Conservation (phyloP, 2,888 invertebrate species). For the Conchocele bisecta region DNA sequence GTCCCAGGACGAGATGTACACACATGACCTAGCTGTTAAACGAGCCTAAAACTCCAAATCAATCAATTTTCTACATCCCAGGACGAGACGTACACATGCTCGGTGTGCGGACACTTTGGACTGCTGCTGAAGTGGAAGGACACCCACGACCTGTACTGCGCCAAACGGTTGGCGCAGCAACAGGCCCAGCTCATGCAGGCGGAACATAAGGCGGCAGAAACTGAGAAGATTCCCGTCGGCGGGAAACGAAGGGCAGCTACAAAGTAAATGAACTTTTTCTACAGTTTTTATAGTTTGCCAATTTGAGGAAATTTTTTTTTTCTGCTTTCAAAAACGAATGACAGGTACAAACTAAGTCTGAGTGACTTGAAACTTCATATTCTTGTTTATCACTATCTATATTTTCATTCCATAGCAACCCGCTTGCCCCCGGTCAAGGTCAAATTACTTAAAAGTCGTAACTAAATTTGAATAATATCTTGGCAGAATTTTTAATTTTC, state of each 20-base stretch:
- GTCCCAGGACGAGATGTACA: no score
- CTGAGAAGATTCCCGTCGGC: background rate
- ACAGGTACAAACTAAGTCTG: no score
- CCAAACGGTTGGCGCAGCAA: constrained; percentile 8
- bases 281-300: background rate
- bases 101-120: constrained; percentile 31
- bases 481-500: no score
- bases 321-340: background rate
- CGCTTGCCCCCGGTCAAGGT: no score
- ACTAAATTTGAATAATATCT: no score
- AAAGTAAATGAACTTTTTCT: constrained; percentile 18
- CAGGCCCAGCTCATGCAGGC: background rate
- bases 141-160: constrained; percentile 34
- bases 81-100: constrained; percentile 52
- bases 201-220: background rate
- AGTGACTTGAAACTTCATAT: no score
- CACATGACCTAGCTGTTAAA: no score
- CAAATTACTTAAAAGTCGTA: no score
- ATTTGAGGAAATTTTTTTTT: background rate
- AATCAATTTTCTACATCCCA: constrained; percentile 15
- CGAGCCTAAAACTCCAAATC: background rate
- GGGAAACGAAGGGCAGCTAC: constrained; percentile 40
- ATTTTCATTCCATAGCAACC: no score
- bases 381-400: no score
- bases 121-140: constrained; percentile 48